phyloP scores from a whole-genome alignment of 1,140 invertebrate genomes.

The Leptinotarsa defecta region DNA sequence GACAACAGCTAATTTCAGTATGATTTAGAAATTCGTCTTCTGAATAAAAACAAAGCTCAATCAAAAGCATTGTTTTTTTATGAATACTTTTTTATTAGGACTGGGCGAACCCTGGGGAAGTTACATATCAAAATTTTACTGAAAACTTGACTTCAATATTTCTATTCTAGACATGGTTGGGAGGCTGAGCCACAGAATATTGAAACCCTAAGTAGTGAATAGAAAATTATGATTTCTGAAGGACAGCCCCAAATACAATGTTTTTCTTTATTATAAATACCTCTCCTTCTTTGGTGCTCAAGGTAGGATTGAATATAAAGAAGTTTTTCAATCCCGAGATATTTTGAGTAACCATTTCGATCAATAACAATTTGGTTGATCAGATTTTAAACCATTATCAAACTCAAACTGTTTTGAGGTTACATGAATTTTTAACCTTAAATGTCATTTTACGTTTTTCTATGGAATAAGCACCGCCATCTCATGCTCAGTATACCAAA shows the following conservation, averaged over 20 bases:
- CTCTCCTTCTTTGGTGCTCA: conserved; percentile 47
- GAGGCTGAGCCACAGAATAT: too few relatives aligned
- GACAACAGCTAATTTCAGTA: too few relatives aligned
- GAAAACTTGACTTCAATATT: too few relatives aligned
- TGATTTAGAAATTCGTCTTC: too few relatives aligned
- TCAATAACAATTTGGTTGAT: neutral
- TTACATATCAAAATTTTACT: too few relatives aligned
- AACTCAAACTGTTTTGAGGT: neutral
- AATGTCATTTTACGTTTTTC: neutral
- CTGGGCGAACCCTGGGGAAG: too few relatives aligned
- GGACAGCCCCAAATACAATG: neutral
- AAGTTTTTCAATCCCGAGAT: conserved; percentile 46
- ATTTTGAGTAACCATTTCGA: conserved; percentile 22
- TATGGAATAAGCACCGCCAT: neutral
- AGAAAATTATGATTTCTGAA: conserved; percentile 6
- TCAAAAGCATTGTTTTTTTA: too few relatives aligned
- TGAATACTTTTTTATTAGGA: too few relatives aligned
- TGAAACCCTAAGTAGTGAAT: too few relatives aligned
- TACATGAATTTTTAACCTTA: neutral
- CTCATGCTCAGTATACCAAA: neutral
- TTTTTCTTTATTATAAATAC: conserved; percentile 27
- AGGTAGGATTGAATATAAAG: conserved; percentile 49
- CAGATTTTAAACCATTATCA: neutral
- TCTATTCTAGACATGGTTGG: too few relatives aligned
- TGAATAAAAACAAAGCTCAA: too few relatives aligned